These are phyloP conservation scores for Tetragonula carbonaria DNA, from an alignment of 2,888 invertebrate species.

Conservation along the genomic window DNA sequence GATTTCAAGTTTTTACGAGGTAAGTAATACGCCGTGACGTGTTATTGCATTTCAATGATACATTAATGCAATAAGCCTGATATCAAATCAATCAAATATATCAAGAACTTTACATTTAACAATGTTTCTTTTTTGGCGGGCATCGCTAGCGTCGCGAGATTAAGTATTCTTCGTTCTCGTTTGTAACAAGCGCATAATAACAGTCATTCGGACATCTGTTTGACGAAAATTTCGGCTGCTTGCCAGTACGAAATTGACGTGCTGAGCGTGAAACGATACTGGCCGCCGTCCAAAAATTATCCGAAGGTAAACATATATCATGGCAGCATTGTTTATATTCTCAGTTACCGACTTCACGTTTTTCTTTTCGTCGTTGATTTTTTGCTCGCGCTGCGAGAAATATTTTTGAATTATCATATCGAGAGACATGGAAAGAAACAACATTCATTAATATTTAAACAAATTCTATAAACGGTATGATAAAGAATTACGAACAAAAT, in stretches of 20 bases:
- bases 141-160: constrained; percentile 23
- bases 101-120: constrained; percentile 58
- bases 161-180: constrained; percentile 55
- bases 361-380: constrained; percentile 8
- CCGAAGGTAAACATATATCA: constrained; percentile 68
- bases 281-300: constrained; percentile 70
- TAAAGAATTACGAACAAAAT: neutral
- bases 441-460: neutral
- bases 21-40: neutral
- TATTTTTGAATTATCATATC: neutral
- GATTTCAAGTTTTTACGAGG: neutral
- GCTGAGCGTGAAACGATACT: constrained; percentile 57
- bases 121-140: constrained; percentile 38
- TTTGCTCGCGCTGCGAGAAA: neutral
- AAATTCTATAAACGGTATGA: neutral
- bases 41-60: neutral
- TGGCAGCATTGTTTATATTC: constrained; percentile 61
- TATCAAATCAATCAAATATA: neutral
- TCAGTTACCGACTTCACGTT: constrained; percentile 28
- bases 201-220: constrained; percentile 64
- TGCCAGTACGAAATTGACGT: constrained; percentile 70
- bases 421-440: neutral
- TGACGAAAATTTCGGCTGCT: constrained; percentile 71
- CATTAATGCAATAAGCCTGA: neutral
- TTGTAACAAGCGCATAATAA: constrained; percentile 62